Evolutionary conservation across 2,888 invertebrate species (phyloP).

Genomic region (Rhogogaster chlorosoma): DNA sequence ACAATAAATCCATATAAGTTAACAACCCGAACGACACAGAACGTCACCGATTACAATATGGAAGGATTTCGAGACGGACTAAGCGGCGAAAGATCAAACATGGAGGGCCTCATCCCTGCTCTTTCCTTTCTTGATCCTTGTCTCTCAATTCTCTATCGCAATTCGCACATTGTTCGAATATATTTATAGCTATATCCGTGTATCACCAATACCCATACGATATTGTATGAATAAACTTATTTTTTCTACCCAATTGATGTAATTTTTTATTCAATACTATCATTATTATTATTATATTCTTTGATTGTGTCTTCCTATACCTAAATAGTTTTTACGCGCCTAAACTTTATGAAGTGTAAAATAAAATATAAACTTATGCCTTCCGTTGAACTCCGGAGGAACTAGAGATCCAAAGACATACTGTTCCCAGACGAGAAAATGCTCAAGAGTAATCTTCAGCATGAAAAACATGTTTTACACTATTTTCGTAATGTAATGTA

Average conservation of each 20-base stretch:
- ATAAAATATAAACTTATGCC: too few relatives aligned
- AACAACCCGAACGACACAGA: slow-evolving; percentile 49
- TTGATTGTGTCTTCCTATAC: background rate
- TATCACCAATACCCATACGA: background rate
- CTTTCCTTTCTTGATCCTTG: background rate
- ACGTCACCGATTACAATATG: slow-evolving; percentile 45
- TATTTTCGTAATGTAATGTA: background rate
- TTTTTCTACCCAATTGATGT: background rate
- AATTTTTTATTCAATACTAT: background rate
- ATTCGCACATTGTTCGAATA: background rate
- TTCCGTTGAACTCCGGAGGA: too few relatives aligned
- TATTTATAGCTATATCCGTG: background rate
- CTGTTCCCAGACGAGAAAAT: background rate
- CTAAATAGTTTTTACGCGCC: background rate
- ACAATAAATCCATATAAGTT: slow-evolving; percentile 16
- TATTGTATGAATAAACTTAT: background rate
- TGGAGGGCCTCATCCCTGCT: slow-evolving; percentile 58
- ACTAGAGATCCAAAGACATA: too few relatives aligned
- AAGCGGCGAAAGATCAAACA: slow-evolving; percentile 61
- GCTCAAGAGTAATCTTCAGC: background rate
- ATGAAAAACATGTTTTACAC: background rate
- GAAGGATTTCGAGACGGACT: slow-evolving; percentile 39
- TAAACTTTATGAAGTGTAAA: too few relatives aligned
- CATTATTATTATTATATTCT: background rate
- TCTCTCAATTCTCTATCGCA: background rate